Conservation (phyloP, 2,797 vertebrate species). For the Acipenser oxyrinchus region DNA sequence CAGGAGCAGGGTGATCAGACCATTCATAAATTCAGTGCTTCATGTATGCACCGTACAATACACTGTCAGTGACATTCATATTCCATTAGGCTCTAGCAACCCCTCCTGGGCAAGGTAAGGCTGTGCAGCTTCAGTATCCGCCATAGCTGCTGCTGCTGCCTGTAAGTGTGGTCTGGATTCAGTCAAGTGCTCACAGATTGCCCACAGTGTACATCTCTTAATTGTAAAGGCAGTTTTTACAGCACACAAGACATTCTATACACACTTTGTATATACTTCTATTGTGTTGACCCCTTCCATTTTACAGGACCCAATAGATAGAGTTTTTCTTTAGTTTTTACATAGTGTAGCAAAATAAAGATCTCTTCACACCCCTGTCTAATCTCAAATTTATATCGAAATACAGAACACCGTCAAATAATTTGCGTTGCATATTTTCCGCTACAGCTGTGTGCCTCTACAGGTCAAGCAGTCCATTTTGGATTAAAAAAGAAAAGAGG, state of each 20-base stretch:
- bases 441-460: constrained; percentile 35
- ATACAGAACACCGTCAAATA: constrained; percentile 30
- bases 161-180: too few species aligned
- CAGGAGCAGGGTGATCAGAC: too few species aligned
- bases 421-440: constrained; percentile 32
- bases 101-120: too few species aligned
- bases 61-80: too few species aligned
- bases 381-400: constrained; percentile 17
- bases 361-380: constrained; percentile 32
- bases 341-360: constrained; percentile 68
- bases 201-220: too few species aligned
- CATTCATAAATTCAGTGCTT: too few species aligned
- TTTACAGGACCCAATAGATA: constrained; percentile 40
- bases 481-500: background rate
- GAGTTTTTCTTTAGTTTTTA: constrained; percentile 28
- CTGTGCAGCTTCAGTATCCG: too few species aligned
- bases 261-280: constrained; percentile 21
- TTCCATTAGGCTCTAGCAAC: too few species aligned
- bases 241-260: constrained; percentile 33
- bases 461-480: background rate
- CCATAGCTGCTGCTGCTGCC: too few species aligned
- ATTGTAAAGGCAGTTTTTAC: constrained; percentile 50
- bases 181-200: too few species aligned
- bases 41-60: too few species aligned
- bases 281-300: constrained; percentile 23